Evolutionary conservation across 2,888 invertebrate genomes (phyloP).

Genomic region (Eupithecia abbreviata): DNA sequence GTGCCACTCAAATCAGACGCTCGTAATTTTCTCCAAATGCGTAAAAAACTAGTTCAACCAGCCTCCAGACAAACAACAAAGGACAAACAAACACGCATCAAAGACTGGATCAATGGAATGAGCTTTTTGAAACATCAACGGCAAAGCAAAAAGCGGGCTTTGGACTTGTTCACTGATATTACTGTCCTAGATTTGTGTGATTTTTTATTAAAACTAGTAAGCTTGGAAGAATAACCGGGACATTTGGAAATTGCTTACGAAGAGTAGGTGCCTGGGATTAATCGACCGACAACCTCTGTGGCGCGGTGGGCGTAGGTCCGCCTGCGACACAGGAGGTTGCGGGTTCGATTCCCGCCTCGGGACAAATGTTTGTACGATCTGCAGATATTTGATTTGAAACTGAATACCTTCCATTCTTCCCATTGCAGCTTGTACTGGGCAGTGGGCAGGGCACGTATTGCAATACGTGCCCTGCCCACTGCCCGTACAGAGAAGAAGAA

Average conservation of each 20-base stretch:
- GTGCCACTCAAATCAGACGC: neutral
- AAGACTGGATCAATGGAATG: conserved; percentile 30
- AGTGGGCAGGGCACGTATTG: neutral
- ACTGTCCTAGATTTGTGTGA: conserved; percentile 13
- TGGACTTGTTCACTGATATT: conserved; percentile 19
- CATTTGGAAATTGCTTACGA: neutral
- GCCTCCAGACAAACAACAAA: neutral
- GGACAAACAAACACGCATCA: conserved; percentile 2
- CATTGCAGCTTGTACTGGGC: neutral
- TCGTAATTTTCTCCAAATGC: neutral
- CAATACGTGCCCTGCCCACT: too few relatives aligned
- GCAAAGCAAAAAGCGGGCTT: conserved; percentile 26
- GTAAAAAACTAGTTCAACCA: conserved; percentile 3
- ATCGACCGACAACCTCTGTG: neutral
- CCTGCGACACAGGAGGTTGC: too few relatives aligned
- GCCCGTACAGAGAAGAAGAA: too few relatives aligned
- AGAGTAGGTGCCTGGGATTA: neutral
- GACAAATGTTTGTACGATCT: too few relatives aligned
- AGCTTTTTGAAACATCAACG: conserved; percentile 20
- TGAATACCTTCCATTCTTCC: neutral
- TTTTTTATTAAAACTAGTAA: conserved; percentile 5
- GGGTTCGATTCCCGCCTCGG: too few relatives aligned
- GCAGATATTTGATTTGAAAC: too few relatives aligned
- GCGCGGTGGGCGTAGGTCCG: too few relatives aligned
- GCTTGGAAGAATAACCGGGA: neutral